Evolutionary conservation across 2,113 vertebrate genomes (phyloP).

Genomic region (Muscicapa adusta): DNA sequence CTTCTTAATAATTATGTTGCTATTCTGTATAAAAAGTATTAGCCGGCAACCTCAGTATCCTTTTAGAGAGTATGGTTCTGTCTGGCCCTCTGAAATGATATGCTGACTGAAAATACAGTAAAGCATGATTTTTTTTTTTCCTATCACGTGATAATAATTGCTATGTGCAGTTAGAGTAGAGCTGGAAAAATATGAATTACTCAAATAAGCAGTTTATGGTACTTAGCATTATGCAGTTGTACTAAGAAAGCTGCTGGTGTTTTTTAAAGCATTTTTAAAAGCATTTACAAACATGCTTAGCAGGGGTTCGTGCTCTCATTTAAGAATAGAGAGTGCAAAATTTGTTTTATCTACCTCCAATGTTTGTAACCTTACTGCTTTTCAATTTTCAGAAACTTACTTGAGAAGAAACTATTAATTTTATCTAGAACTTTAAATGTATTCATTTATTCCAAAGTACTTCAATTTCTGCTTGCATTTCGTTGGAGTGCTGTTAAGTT

Average conservation of each 20-base stretch:
- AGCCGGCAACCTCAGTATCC: not conserved
- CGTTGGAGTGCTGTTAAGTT: not conserved
- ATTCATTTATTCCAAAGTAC: not conserved
- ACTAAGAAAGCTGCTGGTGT: not conserved
- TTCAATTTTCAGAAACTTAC: not conserved
- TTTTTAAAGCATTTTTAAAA: not conserved
- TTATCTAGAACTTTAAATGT: not conserved
- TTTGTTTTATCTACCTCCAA: not conserved
- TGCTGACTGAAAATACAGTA: not conserved
- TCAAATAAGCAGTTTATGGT: not conserved
- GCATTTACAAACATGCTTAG: not conserved
- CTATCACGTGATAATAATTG: not conserved
- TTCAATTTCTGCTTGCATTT: not conserved
- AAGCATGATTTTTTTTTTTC: not conserved
- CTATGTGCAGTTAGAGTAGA: not conserved
- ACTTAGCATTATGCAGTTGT: not conserved
- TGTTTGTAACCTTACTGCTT: not conserved
- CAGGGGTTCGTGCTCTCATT: not conserved
- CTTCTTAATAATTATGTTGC: not conserved
- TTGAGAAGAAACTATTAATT: not conserved
- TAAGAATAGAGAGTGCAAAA: not conserved
- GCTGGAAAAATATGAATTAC: not conserved
- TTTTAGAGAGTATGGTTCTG: not conserved
- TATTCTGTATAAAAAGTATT: not conserved
- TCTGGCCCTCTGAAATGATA: not conserved